A percentile compares a stretch with the other conserved stretches of the same genome.
Evolutionary conservation across 1,140 invertebrate species (phyloP).

Genomic region (Gerris buenoi): DNA sequence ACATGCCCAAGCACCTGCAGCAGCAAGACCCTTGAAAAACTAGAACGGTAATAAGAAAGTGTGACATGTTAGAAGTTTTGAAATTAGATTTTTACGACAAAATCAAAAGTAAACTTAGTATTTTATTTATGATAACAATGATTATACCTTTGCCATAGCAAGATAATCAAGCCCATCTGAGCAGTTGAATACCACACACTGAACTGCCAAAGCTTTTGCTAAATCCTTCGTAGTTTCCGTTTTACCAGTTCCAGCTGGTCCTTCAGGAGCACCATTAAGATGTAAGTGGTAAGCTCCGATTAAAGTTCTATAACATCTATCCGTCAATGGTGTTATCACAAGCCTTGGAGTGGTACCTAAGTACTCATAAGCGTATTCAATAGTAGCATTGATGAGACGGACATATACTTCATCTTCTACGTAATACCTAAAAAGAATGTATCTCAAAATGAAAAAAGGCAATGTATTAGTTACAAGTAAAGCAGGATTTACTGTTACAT

Average conservation of each 20-base stretch:
- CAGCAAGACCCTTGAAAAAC: conserved; percentile 74
- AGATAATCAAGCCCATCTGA: conserved; percentile 87
- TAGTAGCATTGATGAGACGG: conserved; percentile 72
- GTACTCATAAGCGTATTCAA: conserved; percentile 81
- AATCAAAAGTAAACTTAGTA: no score
- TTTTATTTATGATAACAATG: no score
- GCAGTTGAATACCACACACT: conserved; percentile 88
- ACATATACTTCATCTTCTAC: conserved; percentile 68
- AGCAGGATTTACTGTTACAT: no score
- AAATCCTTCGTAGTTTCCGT: conserved; percentile 81
- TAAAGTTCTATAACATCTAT: conserved; percentile 70
- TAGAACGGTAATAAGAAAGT: conserved; percentile 19
- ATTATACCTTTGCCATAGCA: conserved; percentile 81
- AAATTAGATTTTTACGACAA: no score
- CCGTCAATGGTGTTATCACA: conserved; percentile 51
- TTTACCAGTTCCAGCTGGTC: conserved; percentile 77
- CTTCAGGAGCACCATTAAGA: conserved; percentile 75
- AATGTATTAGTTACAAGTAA: no score
- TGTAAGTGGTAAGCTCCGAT: conserved; percentile 77
- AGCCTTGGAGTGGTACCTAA: conserved; percentile 59
- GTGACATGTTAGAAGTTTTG: neutral
- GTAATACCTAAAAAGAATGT: conserved; percentile 46
- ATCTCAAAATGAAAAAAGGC: neutral
- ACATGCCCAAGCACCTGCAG: conserved; percentile 82
- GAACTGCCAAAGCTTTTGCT: conserved; percentile 76